Evolutionary conservation across 2,888 invertebrate species (phyloP), one percentile per base, ranked within the genome.

Genomic region (Bombylius major): DNA sequence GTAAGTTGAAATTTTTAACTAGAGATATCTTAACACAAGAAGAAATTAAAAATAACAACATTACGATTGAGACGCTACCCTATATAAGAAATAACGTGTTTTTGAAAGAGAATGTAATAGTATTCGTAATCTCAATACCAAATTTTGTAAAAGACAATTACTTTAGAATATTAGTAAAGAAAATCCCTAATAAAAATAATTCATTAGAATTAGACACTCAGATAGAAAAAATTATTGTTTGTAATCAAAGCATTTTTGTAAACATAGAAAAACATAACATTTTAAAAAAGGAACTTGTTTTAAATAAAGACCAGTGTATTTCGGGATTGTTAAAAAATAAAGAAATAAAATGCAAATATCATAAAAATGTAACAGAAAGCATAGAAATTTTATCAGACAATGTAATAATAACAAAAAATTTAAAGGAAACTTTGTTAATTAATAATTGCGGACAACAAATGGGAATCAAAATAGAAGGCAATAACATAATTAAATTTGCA

Each of bases 181-280:
- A 56, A 49, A 33, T 56, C 11, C 52, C 52, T 31, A 56, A 56
- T 52, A 56, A 56, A 39, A 34, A 49, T 12, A 44, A 52, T 13
- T 36, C 45, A 45, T 49, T 56, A 56, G 56, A 56, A 52, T 12
- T 56, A 39, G 42, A 51, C 31, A 50, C 36, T 5, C 23, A 55
- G 31, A 39, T 50, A 14, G 39, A 47, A 4, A 47, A 50, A 32
- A 47, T 55, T 5, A 55, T 55, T 13, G 39, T 34, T 13, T 55
- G 36, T 45, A 55, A 50, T 6, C 23, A 50, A 50, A 50, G 23
- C n/a, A 14, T 47, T 39, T 55, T 50, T 34, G 45, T 32, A 36
- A 50, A 46, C 32, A 39, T 48, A 44, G 48, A 50, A 33, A 50
- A 50, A 45, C 14, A 47, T 39, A 11, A 50, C 31, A 50, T 55